Base-by-base conservation (phyloP, 2,797 vertebrate genomes). In the Syngnathus acus region DNA sequence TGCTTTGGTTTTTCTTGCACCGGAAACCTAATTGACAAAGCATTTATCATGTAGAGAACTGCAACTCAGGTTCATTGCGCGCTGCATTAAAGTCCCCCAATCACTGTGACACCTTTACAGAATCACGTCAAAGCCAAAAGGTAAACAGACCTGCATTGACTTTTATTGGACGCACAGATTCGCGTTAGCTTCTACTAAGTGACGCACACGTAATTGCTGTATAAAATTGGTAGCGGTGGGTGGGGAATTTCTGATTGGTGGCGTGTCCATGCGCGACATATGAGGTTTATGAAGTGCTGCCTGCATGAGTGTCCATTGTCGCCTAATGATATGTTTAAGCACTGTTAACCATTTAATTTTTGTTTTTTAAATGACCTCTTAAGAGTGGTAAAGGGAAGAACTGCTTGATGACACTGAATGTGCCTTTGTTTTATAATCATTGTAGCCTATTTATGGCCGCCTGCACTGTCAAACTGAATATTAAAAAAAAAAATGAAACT, bases 321-420 rank as follows among this genome's bases (percentile, higher is more conserved):
- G 26, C 26, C 26, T 32, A 32, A 32, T 32, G 2, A 2, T 32
- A 32, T 32, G 26, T 62, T 62, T 62, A 62, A 40, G 42, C 59
- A 42, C 11, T 43, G 38, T n/a, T 43, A n/a, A 62, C 19, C 2
- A 42, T 19, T 19, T 19, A 43, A n/a, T n/a, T 50, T 51, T 48
- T 64, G 7, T 21, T 14, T 14, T 21, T 8, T 26, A 48, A 50
- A 64, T 64, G 16, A 62, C 14, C 23, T 50, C 45, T 26, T 0
- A 62, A 45, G 13, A 37, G 54, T 57, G 54, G 13, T 57, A 32
- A 51, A 57, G 54, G 26, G 14, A 57, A 54, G 53, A 61, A 11
- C 6, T 42, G n/a, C 19, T 40, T 61, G 62, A 77, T 75, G 55
- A 72, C 21, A 74, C 69, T 72, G 68, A 23, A 75, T 71, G 72